A percentile compares a stretch with the other conserved stretches of the same genome.
Conservation (phyloP, 1,140 invertebrate species). For the Brachionus rotundiformis region DNA sequence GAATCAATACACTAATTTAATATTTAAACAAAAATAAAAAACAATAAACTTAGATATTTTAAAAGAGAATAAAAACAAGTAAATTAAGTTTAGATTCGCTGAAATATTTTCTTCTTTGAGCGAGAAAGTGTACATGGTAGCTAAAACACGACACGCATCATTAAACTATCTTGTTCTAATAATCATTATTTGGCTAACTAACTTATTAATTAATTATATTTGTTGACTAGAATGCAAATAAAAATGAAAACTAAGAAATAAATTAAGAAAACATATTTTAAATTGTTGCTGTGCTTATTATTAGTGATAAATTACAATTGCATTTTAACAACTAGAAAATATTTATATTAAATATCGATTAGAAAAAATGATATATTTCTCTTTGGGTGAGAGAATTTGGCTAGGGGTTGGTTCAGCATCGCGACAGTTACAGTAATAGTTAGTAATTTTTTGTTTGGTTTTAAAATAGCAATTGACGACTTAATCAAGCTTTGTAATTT, state of each 20-base stretch:
- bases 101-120: conserved; percentile 19
- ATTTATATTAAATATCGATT: conserved; percentile 48
- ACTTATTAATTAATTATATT: conserved; percentile 40
- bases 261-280: conserved; percentile 44
- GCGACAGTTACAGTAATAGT: background rate
- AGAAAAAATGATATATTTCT: background rate
- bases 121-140: background rate
- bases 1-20: conserved; percentile 29
- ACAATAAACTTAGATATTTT: conserved; percentile 11
- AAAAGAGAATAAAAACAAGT: conserved; percentile 26
- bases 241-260: background rate
- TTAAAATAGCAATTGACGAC: background rate
- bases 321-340: conserved; percentile 21
- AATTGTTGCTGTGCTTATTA: background rate
- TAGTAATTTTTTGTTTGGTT: background rate
- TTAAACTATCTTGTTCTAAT: conserved; percentile 31
- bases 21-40: background rate
- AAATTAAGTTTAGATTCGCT: conserved; percentile 24
- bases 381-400: background rate
- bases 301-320: conserved; percentile 45
- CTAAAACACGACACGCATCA: conserved; percentile 17
- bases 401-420: background rate
- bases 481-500: conserved; percentile 25
- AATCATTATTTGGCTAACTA: conserved; percentile 33
- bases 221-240: conserved; percentile 45